phyloP scores from a whole-genome alignment of 2,888 invertebrate genomes.

The Hedya salicella region DNA sequence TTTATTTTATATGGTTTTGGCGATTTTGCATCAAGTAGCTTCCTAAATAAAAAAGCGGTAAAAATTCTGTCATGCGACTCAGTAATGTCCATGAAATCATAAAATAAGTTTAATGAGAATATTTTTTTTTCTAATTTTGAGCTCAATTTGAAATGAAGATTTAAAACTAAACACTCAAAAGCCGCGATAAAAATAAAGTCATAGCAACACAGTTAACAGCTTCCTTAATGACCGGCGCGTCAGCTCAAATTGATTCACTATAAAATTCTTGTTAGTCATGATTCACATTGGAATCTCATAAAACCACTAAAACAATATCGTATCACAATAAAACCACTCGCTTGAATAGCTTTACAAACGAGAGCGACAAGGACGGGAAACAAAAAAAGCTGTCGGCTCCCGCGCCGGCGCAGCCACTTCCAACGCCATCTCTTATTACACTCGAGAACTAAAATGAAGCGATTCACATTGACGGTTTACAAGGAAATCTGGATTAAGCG shows the following conservation, averaged over 20 bases:
- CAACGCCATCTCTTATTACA: slow-evolving; percentile 36
- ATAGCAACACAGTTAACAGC: slow-evolving; percentile 19
- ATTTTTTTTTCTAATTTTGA: not conserved
- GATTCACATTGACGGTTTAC: slow-evolving; percentile 44
- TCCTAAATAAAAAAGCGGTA: no score
- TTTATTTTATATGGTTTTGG: no score
- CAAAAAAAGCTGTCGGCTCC: slow-evolving; percentile 48
- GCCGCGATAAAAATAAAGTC: slow-evolving; percentile 16
- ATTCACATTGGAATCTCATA: slow-evolving; percentile 44
- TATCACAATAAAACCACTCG: slow-evolving; percentile 47
- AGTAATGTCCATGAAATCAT: no score
- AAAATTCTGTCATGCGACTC: no score
- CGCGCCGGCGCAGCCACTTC: slow-evolving; percentile 48
- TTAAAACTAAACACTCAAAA: slow-evolving; percentile 5
- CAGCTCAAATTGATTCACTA: slow-evolving; percentile 40
- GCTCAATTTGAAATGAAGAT: not conserved
- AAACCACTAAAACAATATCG: slow-evolving; percentile 45
- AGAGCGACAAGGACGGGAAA: slow-evolving; percentile 49
- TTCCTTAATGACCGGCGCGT: slow-evolving; percentile 6
- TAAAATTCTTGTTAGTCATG: slow-evolving; percentile 39
- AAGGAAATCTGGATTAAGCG: slow-evolving; percentile 25
- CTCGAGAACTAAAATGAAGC: slow-evolving; percentile 34
- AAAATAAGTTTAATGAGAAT: not conserved
- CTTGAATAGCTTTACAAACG: slow-evolving; percentile 48
- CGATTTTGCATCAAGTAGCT: no score